phyloP scores from a whole-genome alignment of 2,797 vertebrate species.

The Chlorospingus semifuscus region DNA sequence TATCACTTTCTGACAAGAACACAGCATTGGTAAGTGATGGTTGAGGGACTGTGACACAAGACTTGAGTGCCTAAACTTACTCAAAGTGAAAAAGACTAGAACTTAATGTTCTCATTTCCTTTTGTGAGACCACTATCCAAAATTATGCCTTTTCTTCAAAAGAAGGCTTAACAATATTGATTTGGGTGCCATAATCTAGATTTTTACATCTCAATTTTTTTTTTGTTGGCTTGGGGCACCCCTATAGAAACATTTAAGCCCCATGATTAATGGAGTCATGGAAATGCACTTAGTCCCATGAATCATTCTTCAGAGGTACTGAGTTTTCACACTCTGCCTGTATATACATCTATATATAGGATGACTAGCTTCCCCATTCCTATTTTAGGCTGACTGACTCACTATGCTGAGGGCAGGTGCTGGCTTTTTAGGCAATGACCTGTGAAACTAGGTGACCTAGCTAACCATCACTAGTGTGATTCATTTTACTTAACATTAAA shows the following conservation, averaged over 20 bases:
- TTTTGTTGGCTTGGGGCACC: neutral
- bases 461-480: neutral
- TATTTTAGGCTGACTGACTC: neutral
- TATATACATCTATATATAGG: neutral
- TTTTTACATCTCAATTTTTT: neutral
- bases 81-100: neutral
- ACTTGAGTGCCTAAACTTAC: neutral
- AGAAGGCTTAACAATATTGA: neutral
- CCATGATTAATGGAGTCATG: neutral
- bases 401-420: neutral
- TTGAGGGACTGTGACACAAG: neutral
- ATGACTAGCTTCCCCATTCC: neutral
- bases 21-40: neutral
- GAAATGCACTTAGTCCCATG: neutral
- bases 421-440: neutral
- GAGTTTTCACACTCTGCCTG: neutral
- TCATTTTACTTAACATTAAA: neutral
- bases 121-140: neutral
- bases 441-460: neutral
- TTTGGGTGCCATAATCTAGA: neutral
- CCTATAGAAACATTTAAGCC: neutral
- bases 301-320: constrained; percentile 8
- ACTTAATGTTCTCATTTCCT: neutral
- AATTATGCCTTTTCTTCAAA: neutral
- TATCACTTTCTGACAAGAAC: neutral